phyloP scores from a whole-genome alignment of 2,113 vertebrate genomes.

The Cebidichthys violaceus region DNA sequence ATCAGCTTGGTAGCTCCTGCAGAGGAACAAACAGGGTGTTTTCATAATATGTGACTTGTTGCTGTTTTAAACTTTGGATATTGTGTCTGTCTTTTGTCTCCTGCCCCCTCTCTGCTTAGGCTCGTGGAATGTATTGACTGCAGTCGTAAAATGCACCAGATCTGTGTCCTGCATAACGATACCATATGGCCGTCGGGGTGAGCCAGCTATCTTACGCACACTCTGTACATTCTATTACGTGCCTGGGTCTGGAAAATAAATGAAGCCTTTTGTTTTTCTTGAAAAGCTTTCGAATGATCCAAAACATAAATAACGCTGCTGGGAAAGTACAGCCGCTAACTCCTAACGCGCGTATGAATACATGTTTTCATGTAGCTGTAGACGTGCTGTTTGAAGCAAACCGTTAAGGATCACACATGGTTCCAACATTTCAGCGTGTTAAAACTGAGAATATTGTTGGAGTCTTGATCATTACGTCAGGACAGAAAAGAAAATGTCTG shows the following conservation, averaged over 20 bases:
- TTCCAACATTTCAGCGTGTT: background rate
- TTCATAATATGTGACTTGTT: background rate
- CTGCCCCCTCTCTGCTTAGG: constrained; percentile 70
- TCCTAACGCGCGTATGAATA: background rate
- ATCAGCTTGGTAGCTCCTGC: background rate
- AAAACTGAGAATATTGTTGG: background rate
- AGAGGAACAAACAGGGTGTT: background rate
- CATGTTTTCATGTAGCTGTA: background rate
- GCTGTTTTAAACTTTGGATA: constrained; percentile 1
- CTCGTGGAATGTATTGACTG: constrained; percentile 98
- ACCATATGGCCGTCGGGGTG: constrained; percentile 97
- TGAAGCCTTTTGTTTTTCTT: background rate
- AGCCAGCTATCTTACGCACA: constrained; percentile 59
- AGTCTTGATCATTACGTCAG: background rate
- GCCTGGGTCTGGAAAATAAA: constrained; percentile 10
- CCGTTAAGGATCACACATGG: background rate
- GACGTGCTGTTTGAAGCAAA: background rate
- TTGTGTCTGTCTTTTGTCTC: constrained; percentile 36
- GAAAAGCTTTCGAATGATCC: background rate
- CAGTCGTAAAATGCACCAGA: constrained; percentile 99
- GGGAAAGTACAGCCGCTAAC: background rate
- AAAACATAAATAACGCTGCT: constrained; percentile 4
- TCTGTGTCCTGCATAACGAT: constrained; percentile 97
- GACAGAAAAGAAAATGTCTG: background rate
- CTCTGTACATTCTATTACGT: constrained; percentile 11